phyloP scores from a whole-genome alignment of 2,113 vertebrate genomes.

The Archilochus colubris region DNA sequence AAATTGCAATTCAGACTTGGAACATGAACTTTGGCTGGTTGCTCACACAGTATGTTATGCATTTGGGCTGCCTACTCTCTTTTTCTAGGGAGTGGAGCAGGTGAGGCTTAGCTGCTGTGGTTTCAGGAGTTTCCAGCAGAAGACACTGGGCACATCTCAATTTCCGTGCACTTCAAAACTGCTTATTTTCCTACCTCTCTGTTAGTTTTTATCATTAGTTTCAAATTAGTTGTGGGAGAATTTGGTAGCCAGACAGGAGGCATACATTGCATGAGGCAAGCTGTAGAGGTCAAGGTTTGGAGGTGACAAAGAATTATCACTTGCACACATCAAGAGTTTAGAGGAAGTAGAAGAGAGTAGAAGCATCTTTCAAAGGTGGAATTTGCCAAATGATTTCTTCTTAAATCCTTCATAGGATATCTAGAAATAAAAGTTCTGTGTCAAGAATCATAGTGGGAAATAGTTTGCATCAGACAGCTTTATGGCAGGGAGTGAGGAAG shows the following conservation, averaged over 20 bases:
- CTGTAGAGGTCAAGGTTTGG: neutral
- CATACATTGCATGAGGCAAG: fast-evolving
- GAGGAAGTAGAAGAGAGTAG: neutral
- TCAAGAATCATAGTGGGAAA: neutral
- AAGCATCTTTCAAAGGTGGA: neutral
- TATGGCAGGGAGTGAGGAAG: fast-evolving
- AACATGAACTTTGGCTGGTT: neutral
- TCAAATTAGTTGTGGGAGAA: neutral
- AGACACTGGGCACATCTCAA: neutral
- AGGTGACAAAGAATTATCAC: neutral
- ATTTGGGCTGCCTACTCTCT: neutral
- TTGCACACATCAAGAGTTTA: neutral
- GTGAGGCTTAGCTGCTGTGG: neutral
- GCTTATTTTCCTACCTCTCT: neutral
- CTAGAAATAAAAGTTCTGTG: neutral
- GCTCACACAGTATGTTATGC: fast-evolving
- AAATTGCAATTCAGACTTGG: neutral
- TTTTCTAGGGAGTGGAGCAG: fast-evolving
- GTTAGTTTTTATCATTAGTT: neutral
- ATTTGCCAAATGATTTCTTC: neutral
- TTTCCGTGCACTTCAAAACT: neutral
- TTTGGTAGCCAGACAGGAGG: neutral
- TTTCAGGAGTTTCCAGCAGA: neutral
- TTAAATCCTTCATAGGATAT: neutral
- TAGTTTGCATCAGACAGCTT: neutral